These are phyloP conservation scores for pig (Sus scrofa) DNA, from an alignment of 2,113 vertebrate genomes.

Conservation along the genomic window T2T-Sscrofa CM000813.6:137240501-137241000, in stretches of 20 bases:
- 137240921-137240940: not conserved
- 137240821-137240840: not conserved
- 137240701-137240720: constrained; percentile 2
- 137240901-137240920: not conserved
- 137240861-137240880: not conserved
- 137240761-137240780: not conserved
- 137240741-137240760: not conserved
- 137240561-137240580: constrained; percentile 2
- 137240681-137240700: not conserved
- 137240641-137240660: not conserved
- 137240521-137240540: not conserved
- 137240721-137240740: not conserved
- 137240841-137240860: not conserved
- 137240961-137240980: too few relatives aligned
- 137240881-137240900: not conserved
- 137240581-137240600: not conserved
- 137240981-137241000: too few relatives aligned
- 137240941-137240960: not conserved
- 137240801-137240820: constrained; percentile 12
- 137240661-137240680: constrained; percentile 46
- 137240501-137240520: not conserved
- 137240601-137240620: constrained; percentile 1
- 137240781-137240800: not conserved
- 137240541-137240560: constrained; percentile 6
- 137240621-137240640: constrained; percentile 5